Conservation (phyloP, 1,140 invertebrate species). For the Lucilia sericata region DNA sequence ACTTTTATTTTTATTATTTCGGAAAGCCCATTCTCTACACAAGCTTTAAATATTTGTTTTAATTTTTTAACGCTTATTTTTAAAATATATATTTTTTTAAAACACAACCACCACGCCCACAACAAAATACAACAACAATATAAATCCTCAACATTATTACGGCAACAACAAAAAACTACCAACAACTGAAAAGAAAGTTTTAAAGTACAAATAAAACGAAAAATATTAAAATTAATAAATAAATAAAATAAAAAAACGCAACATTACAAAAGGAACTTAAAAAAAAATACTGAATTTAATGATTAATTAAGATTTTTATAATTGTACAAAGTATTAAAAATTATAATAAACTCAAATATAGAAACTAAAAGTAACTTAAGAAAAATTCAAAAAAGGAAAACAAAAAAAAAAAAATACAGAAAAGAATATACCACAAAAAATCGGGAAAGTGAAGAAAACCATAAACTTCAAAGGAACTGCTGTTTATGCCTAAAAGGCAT, state of each 20-base stretch:
- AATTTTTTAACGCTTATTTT: slow-evolving; percentile 23
- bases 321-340: slow-evolving; percentile 53
- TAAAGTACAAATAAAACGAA: slow-evolving; percentile 65
- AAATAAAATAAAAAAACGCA: slow-evolving; percentile 40
- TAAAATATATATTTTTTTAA: not conserved
- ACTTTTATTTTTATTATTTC: slow-evolving; percentile 9
- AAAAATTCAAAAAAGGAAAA: slow-evolving; percentile 51
- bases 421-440: slow-evolving; percentile 5
- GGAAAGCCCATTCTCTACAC: slow-evolving; percentile 21
- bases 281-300: slow-evolving; percentile 48
- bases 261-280: slow-evolving; percentile 50
- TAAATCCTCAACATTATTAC: slow-evolving; percentile 55
- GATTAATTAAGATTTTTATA: slow-evolving; percentile 59
- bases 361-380: slow-evolving; percentile 49
- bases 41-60: slow-evolving; percentile 36
- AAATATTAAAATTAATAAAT: slow-evolving; percentile 53
- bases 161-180: slow-evolving; percentile 53
- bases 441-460: not conserved
- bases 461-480: slow-evolving; percentile 34
- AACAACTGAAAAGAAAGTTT: slow-evolving; percentile 66
- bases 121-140: slow-evolving; percentile 45
- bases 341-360: slow-evolving; percentile 55
- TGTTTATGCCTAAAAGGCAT: slow-evolving; percentile 18
- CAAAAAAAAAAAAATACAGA: slow-evolving; percentile 53
- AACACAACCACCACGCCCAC: slow-evolving; percentile 32